Percentiles rank a stretch among this genome's conserved stretches.
Evolutionary conservation across 2,113 vertebrate genomes (phyloP).

Genomic region (Strigops habroptila): DNA sequence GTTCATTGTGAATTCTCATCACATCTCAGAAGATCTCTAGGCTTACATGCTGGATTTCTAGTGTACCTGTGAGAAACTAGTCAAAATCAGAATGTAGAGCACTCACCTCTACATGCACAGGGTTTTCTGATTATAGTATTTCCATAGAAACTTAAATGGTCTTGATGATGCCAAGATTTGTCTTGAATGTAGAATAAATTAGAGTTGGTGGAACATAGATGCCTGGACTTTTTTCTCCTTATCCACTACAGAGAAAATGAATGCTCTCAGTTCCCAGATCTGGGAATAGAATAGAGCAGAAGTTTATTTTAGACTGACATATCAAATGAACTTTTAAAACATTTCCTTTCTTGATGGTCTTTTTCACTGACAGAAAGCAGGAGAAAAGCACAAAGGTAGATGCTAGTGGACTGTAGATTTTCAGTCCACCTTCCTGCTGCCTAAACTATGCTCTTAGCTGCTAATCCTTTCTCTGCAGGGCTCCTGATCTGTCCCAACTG

Average conservation of each 20-base stretch:
- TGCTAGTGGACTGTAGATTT: background rate
- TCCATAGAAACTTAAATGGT: background rate
- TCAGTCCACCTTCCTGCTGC: background rate
- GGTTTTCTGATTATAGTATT: background rate
- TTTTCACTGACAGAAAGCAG: background rate
- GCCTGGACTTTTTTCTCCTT: background rate
- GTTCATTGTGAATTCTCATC: background rate
- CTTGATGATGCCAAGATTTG: background rate
- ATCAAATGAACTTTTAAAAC: background rate
- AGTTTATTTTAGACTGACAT: background rate
- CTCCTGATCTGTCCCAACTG: slow-evolving; percentile 46
- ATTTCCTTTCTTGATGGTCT: background rate
- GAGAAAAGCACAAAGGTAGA: background rate
- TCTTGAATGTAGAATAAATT: background rate
- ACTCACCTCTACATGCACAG: background rate
- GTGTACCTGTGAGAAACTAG: background rate
- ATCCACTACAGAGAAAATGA: background rate
- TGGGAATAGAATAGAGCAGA: background rate
- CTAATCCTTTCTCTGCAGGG: slow-evolving; percentile 38
- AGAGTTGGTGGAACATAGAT: background rate
- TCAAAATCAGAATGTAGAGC: background rate
- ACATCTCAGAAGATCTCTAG: background rate
- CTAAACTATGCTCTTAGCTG: background rate
- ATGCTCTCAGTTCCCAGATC: background rate
- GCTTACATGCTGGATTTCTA: background rate